These are phyloP conservation scores for Hemibagrus guttatus DNA, from an alignment of 2,797 vertebrate genomes.

Conservation along the genomic window DNA sequence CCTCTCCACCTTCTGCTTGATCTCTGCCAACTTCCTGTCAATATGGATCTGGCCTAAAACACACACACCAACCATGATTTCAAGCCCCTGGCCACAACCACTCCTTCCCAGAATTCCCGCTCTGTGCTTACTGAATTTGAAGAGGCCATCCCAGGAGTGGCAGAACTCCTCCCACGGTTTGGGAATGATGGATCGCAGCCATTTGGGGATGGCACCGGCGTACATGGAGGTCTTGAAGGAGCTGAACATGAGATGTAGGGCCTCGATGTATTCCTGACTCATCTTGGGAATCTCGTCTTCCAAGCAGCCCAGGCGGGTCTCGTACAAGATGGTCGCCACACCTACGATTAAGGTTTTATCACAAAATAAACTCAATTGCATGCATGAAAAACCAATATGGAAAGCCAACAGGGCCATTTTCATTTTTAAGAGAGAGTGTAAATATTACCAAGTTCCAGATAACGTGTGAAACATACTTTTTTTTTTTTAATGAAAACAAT, in stretches of 20 bases:
- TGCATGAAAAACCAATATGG: not conserved
- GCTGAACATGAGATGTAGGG: constrained; percentile 92
- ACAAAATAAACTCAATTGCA: not conserved
- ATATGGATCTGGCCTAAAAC: constrained; percentile 85
- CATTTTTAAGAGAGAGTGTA: not conserved
- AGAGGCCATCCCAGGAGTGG: constrained; percentile 89
- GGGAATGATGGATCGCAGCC: constrained; percentile 87
- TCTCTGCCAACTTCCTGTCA: constrained; percentile 79
- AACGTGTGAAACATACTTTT: not conserved
- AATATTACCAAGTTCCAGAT: not conserved
- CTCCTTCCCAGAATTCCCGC: not conserved
- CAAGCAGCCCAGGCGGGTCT: constrained; percentile 87
- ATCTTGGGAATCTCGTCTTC: constrained; percentile 80
- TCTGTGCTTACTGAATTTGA: constrained; percentile 72
- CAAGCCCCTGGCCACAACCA: not conserved
- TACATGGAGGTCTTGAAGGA: constrained; percentile 98
- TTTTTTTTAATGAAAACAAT: not conserved
- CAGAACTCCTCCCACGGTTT: constrained; percentile 95
- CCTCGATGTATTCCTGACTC: constrained; percentile 86
- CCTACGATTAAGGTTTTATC: constrained; percentile 65
- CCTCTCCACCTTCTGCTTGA: constrained; percentile 75
- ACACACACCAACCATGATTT: constrained; percentile 10
- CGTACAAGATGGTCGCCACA: constrained; percentile 86
- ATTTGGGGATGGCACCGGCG: constrained; percentile 90
- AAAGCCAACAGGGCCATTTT: not conserved